Evolutionary conservation across 2,113 vertebrate species (phyloP).

Genomic region (Aegithalos caudatus): DNA sequence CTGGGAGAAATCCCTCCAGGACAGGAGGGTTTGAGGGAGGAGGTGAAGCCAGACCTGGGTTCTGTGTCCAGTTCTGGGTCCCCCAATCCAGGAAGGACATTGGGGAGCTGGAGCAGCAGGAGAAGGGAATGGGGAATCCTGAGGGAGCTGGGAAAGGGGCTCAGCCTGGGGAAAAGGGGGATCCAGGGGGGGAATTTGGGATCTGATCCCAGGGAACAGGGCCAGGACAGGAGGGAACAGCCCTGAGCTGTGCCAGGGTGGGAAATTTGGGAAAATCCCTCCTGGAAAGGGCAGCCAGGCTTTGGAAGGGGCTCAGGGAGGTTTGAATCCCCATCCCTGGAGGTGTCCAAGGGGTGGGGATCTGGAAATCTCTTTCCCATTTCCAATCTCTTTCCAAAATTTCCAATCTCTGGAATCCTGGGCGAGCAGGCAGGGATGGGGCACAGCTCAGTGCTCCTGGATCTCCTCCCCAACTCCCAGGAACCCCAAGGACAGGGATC

Average conservation of each 20-base stretch:
- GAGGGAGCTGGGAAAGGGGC: background rate
- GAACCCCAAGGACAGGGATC: too few species aligned
- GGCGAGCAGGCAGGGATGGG: accelerated
- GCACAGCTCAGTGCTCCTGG: accelerated
- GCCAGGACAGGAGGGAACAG: accelerated
- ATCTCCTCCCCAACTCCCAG: background rate
- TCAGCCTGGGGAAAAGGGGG: background rate
- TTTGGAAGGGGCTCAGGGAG: background rate
- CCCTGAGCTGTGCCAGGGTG: background rate
- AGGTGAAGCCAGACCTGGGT: background rate
- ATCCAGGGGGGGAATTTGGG: background rate
- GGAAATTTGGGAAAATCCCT: background rate
- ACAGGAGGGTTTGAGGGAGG: background rate
- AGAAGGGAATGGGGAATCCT: background rate
- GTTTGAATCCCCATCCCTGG: background rate
- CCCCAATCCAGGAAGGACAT: too few species aligned
- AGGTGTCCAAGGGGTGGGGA: accelerated
- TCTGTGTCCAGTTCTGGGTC: background rate
- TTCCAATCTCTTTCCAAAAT: too few species aligned
- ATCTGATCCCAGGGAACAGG: background rate
- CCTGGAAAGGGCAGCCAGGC: background rate
- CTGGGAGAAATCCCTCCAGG: background rate
- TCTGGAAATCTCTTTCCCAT: too few species aligned
- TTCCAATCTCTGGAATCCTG: accelerated
- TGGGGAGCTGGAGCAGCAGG: background rate